Percentiles rank a stretch among this genome's conserved stretches.
phyloP scores from a whole-genome alignment of 2,113 vertebrate genomes.

The Bubo bubo region DNA sequence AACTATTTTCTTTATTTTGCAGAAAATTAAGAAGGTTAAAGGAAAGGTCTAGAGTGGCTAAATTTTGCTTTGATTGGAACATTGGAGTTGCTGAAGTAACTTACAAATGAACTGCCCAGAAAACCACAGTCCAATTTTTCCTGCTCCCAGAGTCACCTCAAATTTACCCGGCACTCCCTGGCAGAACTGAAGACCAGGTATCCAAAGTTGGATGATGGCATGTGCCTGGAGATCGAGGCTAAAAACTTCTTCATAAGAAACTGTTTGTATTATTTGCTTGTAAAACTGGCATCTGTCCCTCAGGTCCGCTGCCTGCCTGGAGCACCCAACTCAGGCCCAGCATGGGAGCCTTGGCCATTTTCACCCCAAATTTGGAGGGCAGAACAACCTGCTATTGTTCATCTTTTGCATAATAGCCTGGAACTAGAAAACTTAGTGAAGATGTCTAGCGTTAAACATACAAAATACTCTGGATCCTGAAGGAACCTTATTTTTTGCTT shows the following conservation, averaged over 20 bases:
- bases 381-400: not conserved
- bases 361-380: not conserved
- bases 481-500: not conserved
- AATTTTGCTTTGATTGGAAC: not conserved
- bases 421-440: not conserved
- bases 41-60: not conserved
- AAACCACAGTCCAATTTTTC: not conserved
- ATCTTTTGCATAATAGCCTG: not conserved
- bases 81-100: fast-evolving
- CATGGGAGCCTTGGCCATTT: fast-evolving
- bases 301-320: not conserved
- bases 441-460: not conserved
- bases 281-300: not conserved
- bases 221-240: not conserved
- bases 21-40: not conserved
- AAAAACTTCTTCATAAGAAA: not conserved
- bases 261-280: not conserved
- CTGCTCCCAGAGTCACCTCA: not conserved
- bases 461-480: not conserved
- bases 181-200: not conserved
- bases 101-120: not conserved
- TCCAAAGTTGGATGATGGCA: fast-evolving
- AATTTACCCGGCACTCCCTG: not conserved
- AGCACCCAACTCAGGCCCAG: not conserved
- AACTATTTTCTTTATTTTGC: not conserved